Conservation (phyloP, 2,797 vertebrate genomes). For the Leucoraja ocellata region DNA sequence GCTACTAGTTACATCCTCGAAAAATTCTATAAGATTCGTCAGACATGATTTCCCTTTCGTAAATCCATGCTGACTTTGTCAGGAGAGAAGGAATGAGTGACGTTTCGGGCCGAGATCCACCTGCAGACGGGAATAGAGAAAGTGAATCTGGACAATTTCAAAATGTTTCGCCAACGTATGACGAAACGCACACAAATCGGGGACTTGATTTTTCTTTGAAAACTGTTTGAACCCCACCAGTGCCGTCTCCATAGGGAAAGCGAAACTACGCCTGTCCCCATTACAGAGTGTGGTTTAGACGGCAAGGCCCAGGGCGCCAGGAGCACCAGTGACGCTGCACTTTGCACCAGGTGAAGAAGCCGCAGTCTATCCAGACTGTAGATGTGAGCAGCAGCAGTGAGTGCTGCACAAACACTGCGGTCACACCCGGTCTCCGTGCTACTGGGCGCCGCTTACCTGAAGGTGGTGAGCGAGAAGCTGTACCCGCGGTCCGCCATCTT, state of each 20-base stretch:
- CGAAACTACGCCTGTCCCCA: neutral
- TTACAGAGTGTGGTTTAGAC: neutral
- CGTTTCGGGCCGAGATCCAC: too few species aligned
- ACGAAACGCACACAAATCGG: neutral
- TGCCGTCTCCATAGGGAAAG: neutral
- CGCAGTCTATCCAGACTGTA: too few species aligned
- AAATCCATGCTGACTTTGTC: too few species aligned
- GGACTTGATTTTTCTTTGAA: neutral
- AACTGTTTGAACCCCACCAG: too few species aligned
- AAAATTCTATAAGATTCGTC: too few species aligned
- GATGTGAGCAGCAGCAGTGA: too few species aligned
- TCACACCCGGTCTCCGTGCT: neutral
- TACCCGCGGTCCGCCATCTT: constrained; percentile 30
- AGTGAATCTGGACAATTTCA: neutral
- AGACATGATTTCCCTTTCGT: too few species aligned
- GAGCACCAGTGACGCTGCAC: constrained; percentile 17
- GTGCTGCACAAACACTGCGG: neutral
- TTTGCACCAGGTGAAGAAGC: neutral
- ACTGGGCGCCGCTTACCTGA: neutral
- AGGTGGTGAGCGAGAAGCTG: constrained; percentile 26
- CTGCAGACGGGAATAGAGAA: neutral
- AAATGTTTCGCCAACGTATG: neutral
- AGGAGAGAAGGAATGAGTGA: too few species aligned
- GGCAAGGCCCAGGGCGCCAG: neutral
- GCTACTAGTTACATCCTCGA: too few species aligned